Percentiles rank a stretch among this genome's conserved stretches.
These are phyloP conservation scores for Neodiprion fabricii DNA, from an alignment of 1,140 invertebrate genomes.

Conservation along the genomic window DNA sequence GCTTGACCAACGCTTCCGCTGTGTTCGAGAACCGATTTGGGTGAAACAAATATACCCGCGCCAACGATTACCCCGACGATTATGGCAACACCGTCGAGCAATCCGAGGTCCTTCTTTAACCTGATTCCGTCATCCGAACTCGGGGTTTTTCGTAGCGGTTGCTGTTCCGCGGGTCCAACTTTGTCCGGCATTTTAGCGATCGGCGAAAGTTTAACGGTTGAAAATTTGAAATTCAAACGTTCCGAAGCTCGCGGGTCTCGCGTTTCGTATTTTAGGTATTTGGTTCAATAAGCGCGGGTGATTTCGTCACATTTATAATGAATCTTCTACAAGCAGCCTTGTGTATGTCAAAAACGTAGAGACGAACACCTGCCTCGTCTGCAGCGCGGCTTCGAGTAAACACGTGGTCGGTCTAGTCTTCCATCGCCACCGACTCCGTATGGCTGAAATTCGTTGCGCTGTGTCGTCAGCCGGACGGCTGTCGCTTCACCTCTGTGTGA, in stretches of 20 bases:
- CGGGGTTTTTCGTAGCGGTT: conserved; percentile 19
- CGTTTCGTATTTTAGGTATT: too few species aligned
- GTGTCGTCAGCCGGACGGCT: not conserved
- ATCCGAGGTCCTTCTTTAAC: conserved; percentile 85
- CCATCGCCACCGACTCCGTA: not conserved
- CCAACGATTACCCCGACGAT: conserved; percentile 94
- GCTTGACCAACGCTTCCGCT: conserved; percentile 90
- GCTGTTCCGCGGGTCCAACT: conserved; percentile 34
- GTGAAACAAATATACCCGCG: conserved; percentile 94
- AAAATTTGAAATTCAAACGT: too few species aligned
- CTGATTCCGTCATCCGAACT: conserved; percentile 60
- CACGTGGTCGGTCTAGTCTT: not conserved
- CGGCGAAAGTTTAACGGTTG: too few species aligned
- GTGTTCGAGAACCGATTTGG: conserved; percentile 87
- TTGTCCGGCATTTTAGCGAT: conserved; percentile 40
- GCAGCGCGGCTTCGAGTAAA: conserved; percentile 1
- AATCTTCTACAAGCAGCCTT: too few species aligned
- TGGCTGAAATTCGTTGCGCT: conserved; percentile 1
- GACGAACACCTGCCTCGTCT: not conserved
- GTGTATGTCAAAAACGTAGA: not conserved
- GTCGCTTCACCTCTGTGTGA: too few species aligned
- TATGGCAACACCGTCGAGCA: conserved; percentile 90
- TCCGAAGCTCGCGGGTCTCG: too few species aligned
- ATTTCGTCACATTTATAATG: not conserved
- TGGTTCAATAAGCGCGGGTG: too few species aligned